These are phyloP conservation scores for Drosophila longiperda DNA, from an alignment of 2,888 invertebrate species.

Conservation along the genomic window DNA sequence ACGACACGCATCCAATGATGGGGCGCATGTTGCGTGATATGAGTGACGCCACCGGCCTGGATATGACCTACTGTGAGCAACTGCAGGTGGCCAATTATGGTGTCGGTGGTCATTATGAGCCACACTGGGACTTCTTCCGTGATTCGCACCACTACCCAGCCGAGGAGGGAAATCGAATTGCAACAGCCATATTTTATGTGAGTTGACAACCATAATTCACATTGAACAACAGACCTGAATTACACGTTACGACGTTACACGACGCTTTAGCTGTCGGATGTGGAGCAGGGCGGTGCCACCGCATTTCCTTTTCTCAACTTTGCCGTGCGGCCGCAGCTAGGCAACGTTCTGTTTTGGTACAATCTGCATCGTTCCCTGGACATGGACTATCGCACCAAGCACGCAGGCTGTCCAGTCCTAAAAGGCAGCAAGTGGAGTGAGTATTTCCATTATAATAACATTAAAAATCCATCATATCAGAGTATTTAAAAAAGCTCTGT, in stretches of 20 bases:
- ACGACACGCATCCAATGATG: slow-evolving; percentile 70
- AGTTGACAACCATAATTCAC: slow-evolving; percentile 85
- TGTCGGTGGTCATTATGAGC: slow-evolving; percentile 99
- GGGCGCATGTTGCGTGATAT: slow-evolving; percentile 89
- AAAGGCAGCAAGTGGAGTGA: slow-evolving; percentile 98
- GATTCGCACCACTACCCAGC: slow-evolving; percentile 90
- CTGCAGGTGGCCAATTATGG: slow-evolving; percentile 99
- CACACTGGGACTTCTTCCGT: slow-evolving; percentile 93
- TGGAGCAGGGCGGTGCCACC: slow-evolving; percentile 98
- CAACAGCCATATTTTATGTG: slow-evolving; percentile 98
- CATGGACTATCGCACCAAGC: slow-evolving; percentile 95
- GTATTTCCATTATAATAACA: slow-evolving; percentile 35
- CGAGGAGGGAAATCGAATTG: slow-evolving; percentile 96
- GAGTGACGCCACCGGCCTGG: slow-evolving; percentile 87
- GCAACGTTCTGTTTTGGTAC: slow-evolving; percentile 97
- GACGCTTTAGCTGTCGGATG: slow-evolving; percentile 93
- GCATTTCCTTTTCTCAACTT: slow-evolving; percentile 96
- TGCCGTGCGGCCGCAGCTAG: slow-evolving; percentile 94
- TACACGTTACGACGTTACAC: slow-evolving; percentile 3
- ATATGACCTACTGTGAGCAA: slow-evolving; percentile 90
- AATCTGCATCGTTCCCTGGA: slow-evolving; percentile 97
- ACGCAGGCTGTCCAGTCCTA: slow-evolving; percentile 98
- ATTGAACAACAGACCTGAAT: neutral
- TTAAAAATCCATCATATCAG: no score
- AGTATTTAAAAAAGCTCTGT: neutral